These are phyloP conservation scores for Hirundo rustica DNA, from an alignment of 2,797 vertebrate genomes.

Conservation along the genomic window DNA sequence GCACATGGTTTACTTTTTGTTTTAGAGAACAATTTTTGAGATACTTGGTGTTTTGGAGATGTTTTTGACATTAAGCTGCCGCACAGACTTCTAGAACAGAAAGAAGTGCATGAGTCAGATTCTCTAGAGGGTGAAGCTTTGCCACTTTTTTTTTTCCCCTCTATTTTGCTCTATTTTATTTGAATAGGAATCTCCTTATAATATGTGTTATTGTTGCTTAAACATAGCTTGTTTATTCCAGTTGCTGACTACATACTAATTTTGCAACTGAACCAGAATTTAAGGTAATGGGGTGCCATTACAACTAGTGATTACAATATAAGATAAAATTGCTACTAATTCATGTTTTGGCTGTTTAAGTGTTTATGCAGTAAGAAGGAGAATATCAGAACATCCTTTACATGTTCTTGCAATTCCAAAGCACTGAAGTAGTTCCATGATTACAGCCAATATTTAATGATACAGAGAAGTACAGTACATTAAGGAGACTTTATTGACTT, in stretches of 20 bases:
- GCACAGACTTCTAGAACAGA: background rate
- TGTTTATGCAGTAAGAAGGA: background rate
- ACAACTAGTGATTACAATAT: background rate
- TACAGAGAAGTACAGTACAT: constrained; percentile 29
- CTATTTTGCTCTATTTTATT: background rate
- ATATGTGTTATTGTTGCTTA: background rate
- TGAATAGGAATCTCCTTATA: background rate
- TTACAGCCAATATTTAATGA: constrained; percentile 31
- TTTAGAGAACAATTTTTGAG: background rate
- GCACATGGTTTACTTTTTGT: background rate
- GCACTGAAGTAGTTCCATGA: background rate
- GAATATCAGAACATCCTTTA: background rate
- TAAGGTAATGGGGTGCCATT: background rate
- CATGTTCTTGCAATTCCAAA: background rate
- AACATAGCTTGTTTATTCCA: background rate
- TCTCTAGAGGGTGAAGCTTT: background rate
- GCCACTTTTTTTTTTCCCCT: too few species aligned
- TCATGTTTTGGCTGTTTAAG: background rate
- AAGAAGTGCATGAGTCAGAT: accelerated
- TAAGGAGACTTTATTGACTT: constrained; percentile 62
- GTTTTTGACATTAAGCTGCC: background rate
- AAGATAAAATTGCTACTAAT: constrained; percentile 5
- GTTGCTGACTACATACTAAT: background rate
- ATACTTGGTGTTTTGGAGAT: background rate
- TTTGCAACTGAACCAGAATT: background rate